phyloP scores from a whole-genome alignment of 64 coral and sea anemone genomes.

The Anthopleura sola region DNA sequence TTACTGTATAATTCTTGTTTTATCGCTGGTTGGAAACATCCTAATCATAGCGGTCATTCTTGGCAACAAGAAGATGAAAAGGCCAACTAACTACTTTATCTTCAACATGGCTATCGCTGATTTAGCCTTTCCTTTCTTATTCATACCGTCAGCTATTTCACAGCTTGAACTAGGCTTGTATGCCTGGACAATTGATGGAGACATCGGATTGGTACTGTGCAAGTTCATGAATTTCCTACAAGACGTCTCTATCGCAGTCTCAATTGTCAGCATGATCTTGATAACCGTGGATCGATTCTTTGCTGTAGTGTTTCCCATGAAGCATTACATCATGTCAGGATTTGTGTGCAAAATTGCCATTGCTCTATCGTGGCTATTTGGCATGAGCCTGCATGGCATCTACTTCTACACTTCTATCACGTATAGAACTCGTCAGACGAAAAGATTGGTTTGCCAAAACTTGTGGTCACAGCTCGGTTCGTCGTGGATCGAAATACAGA shows the following conservation, averaged over 20 bases:
- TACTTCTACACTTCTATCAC: constrained; percentile 39
- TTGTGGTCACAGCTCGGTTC: background rate
- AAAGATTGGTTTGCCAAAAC: background rate
- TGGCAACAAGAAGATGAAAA: constrained; percentile 47
- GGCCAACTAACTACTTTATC: constrained; percentile 52
- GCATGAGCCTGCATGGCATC: constrained; percentile 11
- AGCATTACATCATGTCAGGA: constrained; percentile 32
- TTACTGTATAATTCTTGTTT: constrained; percentile 26
- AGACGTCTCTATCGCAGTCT: constrained; percentile 67
- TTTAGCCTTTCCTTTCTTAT: constrained; percentile 14
- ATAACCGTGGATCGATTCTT: constrained; percentile 68
- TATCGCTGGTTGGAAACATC: constrained; percentile 41
- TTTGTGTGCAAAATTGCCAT: constrained; percentile 9
- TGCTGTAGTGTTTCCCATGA: constrained; percentile 66
- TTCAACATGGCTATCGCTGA: constrained; percentile 58
- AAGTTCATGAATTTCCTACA: constrained; percentile 35
- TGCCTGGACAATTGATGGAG: constrained; percentile 44
- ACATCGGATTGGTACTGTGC: constrained; percentile 27
- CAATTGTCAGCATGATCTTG: constrained; percentile 51
- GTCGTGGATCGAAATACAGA: background rate
- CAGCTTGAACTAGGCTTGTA: background rate
- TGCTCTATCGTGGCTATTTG: constrained; percentile 14
- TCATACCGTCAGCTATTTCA: constrained; percentile 14
- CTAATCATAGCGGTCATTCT: constrained; percentile 41
- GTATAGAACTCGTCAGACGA: background rate